Conservation (phyloP, 2,888 invertebrate species). For the Quadriops clusia region DNA sequence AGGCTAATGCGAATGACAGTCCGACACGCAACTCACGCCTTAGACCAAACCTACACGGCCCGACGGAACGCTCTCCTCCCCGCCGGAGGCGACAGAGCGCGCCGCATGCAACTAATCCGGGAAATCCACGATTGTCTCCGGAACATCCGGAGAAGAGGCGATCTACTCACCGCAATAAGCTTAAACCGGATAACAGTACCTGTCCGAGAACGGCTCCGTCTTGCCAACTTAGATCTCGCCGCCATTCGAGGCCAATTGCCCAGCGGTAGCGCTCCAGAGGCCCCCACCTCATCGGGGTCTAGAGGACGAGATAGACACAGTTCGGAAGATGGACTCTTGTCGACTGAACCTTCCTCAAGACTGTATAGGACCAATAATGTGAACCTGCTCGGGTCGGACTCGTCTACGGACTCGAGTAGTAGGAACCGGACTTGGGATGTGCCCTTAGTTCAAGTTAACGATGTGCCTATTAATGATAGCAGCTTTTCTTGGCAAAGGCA, state of each 20-base stretch:
- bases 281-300: background rate
- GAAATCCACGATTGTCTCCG: constrained; percentile 20
- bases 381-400: constrained; percentile 17
- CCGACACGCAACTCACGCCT: constrained; percentile 26
- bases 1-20: constrained; percentile 28
- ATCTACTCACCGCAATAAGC: too few relatives aligned
- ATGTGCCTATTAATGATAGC: constrained; percentile 37
- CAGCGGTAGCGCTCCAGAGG: too few relatives aligned
- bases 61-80: constrained; percentile 29
- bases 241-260: too few relatives aligned
- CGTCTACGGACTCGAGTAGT: constrained; percentile 5
- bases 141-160: constrained; percentile 17
- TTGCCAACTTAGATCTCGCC: too few relatives aligned
- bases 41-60: constrained; percentile 29
- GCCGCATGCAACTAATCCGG: constrained; percentile 18
- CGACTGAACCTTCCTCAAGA: too few relatives aligned
- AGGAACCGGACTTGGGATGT: constrained; percentile 25
- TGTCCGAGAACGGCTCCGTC: too few relatives aligned
- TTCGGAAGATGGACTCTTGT: too few relatives aligned
- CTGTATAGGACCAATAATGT: constrained; percentile 18
- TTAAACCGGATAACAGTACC: too few relatives aligned
- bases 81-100: constrained; percentile 21
- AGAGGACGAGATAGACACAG: constrained; percentile 10
- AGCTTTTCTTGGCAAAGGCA: constrained; percentile 20
- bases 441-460: constrained; percentile 51